Percentiles rank a stretch among this genome's conserved stretches.
phyloP scores from a whole-genome alignment of 2,113 vertebrate species.

The Gracilinanus agilis region DNA sequence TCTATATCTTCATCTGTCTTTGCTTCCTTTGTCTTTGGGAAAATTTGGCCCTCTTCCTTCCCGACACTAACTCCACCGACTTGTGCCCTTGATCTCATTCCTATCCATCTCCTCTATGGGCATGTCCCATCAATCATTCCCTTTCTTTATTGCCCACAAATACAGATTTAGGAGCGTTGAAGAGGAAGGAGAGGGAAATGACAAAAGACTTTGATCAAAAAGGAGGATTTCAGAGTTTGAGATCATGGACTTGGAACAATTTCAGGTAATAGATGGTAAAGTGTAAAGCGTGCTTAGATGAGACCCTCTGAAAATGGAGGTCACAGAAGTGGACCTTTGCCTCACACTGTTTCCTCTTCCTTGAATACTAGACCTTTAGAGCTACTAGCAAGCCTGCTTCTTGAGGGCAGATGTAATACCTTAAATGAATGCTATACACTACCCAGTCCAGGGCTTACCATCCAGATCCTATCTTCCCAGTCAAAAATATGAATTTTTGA shows the following conservation, averaged over 20 bases:
- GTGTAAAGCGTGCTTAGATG: neutral
- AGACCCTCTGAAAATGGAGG: neutral
- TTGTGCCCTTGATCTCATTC: neutral
- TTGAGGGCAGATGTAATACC: neutral
- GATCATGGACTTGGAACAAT: neutral
- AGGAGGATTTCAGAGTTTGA: neutral
- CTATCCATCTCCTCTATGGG: neutral
- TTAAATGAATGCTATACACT: neutral
- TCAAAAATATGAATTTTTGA: neutral
- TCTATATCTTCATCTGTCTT: neutral
- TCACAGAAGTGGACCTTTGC: neutral
- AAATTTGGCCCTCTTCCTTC: neutral
- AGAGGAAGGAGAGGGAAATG: neutral
- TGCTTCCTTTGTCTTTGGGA: neutral
- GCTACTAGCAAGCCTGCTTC: neutral
- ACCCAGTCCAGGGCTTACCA: neutral
- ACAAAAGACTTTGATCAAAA: neutral
- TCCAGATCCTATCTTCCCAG: neutral
- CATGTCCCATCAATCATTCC: neutral
- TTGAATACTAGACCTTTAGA: neutral
- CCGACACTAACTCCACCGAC: neutral
- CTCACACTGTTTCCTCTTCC: slow-evolving; percentile 15
- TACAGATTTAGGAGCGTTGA: neutral
- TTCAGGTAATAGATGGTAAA: neutral
- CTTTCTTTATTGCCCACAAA: neutral